Evolutionary conservation across 2,113 vertebrate species (phyloP).

Genomic region (Sylvia atricapilla): DNA sequence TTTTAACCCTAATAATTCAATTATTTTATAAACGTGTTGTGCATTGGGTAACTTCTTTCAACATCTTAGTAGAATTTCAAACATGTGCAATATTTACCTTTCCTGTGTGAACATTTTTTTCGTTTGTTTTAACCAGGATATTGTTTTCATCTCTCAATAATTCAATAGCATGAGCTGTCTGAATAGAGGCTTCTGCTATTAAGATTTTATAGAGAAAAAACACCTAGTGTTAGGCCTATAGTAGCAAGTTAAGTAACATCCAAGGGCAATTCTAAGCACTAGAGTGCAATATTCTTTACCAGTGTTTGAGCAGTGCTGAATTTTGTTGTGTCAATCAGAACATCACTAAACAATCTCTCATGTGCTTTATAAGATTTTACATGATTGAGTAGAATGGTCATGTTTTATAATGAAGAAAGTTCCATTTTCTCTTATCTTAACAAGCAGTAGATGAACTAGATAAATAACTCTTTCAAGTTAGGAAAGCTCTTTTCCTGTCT

Average conservation of each 20-base stretch:
- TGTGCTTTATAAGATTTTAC: neutral
- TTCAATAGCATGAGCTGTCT: neutral
- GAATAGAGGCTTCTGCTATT: neutral
- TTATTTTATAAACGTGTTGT: neutral
- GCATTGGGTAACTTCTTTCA: neutral
- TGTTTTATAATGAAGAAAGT: neutral
- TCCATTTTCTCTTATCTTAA: neutral
- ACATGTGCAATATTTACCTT: neutral
- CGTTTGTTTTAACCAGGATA: neutral
- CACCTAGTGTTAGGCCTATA: neutral
- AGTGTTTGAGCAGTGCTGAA: neutral
- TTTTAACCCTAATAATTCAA: neutral
- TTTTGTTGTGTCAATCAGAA: neutral
- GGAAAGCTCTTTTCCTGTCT: neutral
- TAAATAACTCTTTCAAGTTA: neutral
- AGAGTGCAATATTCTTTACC: neutral
- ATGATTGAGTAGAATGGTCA: rapidly evolving
- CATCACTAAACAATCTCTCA: neutral
- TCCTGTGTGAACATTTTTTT: neutral
- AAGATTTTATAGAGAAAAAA: neutral
- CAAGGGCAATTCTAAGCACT: neutral
- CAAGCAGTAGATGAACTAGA: neutral
- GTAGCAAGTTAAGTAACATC: neutral
- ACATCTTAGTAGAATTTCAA: neutral
- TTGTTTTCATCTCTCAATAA: neutral